Evolutionary conservation across 2,113 vertebrate genomes (phyloP).

Genomic region (Hemiscyllium ocellatum): DNA sequence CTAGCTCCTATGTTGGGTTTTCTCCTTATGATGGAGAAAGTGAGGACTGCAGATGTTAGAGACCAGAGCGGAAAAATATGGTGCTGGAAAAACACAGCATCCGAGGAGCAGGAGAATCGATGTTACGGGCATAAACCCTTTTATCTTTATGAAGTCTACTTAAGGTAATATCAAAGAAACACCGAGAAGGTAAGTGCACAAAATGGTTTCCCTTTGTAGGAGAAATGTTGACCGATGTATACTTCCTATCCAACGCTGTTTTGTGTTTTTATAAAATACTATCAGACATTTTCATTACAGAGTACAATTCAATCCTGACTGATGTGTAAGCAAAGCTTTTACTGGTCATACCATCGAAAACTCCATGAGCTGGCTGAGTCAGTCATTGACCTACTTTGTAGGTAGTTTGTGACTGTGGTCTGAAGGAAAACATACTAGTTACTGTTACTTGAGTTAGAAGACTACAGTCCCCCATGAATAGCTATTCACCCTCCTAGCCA

Average conservation of each 20-base stretch:
- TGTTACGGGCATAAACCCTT: too few species aligned
- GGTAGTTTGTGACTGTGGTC: not conserved
- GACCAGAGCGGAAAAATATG: too few species aligned
- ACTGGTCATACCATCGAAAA: not conserved
- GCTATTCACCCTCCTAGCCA: too few species aligned
- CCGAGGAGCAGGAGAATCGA: too few species aligned
- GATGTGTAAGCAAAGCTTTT: not conserved
- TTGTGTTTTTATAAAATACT: not conserved
- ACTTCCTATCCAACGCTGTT: not conserved
- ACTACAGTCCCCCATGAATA: too few species aligned
- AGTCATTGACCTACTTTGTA: not conserved
- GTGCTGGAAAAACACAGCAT: too few species aligned
- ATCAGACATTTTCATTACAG: not conserved
- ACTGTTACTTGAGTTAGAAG: not conserved
- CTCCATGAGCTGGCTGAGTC: not conserved
- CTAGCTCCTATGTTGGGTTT: not conserved
- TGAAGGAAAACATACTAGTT: not conserved
- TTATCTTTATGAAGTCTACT: not conserved
- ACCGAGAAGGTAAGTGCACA: not conserved
- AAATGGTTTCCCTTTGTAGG: not conserved
- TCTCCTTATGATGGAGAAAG: not conserved
- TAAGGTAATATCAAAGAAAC: not conserved
- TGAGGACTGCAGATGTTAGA: too few species aligned
- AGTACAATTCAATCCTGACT: not conserved
- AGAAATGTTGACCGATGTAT: not conserved